These are phyloP conservation scores for Potorous gilbertii DNA, from an alignment of 2,797 vertebrate genomes.

Conservation along the genomic window DNA sequence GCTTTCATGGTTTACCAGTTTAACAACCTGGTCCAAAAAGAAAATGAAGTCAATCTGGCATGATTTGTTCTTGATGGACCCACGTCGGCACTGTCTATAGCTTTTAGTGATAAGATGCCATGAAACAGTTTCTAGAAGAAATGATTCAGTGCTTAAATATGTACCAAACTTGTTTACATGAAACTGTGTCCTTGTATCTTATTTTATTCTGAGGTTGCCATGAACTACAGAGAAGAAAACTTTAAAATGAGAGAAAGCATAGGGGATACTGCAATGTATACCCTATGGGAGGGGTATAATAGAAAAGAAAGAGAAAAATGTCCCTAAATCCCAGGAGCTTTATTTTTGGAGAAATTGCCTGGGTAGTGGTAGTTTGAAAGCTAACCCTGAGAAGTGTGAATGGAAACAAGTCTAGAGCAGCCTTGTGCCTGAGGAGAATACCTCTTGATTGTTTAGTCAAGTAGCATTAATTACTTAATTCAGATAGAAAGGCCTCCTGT, in stretches of 20 bases:
- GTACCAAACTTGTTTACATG: not conserved
- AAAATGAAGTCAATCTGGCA: too few relatives aligned
- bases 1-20: not conserved
- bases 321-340: not conserved
- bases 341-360: not conserved
- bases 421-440: not conserved
- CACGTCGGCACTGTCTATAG: too few relatives aligned
- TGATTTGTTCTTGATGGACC: too few relatives aligned
- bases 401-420: not conserved
- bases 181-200: slow-evolving; percentile 31
- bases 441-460: not conserved
- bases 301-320: not conserved
- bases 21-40: not conserved
- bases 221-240: slow-evolving; percentile 23
- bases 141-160: not conserved
- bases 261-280: not conserved
- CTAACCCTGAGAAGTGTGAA: not conserved
- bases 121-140: too few relatives aligned
- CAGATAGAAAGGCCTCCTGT: not conserved
- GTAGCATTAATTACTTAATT: slow-evolving; percentile 2
- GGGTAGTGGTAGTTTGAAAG: not conserved
- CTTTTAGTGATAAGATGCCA: too few relatives aligned
- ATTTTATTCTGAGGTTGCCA: slow-evolving; percentile 29
- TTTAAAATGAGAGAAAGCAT: not conserved
- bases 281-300: not conserved